Evolutionary conservation across 2,888 invertebrate species (phyloP).

Genomic region (Campaea margaritaria): DNA sequence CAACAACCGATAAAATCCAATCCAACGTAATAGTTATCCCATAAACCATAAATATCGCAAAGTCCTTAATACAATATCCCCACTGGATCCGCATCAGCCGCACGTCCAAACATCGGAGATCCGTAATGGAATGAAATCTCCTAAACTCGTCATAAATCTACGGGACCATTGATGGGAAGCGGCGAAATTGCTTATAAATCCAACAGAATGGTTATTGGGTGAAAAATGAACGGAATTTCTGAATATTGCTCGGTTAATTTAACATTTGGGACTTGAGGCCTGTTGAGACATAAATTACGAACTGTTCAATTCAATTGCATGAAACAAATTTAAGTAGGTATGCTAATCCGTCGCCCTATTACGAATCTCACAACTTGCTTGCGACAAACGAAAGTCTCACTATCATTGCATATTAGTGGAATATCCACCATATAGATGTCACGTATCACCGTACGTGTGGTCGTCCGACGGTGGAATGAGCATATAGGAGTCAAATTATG

Average conservation of each 20-base stretch:
- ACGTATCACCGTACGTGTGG: no score
- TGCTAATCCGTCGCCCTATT: no score
- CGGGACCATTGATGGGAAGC: slow-evolving; percentile 52
- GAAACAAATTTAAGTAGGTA: not conserved
- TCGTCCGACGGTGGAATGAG: no score
- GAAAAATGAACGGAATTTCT: slow-evolving; percentile 55
- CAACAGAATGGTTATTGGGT: slow-evolving; percentile 57
- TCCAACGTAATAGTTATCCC: not conserved
- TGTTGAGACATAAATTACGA: slow-evolving; percentile 15
- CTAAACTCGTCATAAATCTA: slow-evolving; percentile 56
- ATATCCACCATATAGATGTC: no score
- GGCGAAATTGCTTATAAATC: slow-evolving; percentile 63
- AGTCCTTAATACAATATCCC: not conserved
- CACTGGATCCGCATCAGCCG: slow-evolving; percentile 13
- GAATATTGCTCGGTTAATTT: slow-evolving; percentile 52
- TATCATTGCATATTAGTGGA: no score
- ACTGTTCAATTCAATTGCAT: slow-evolving; percentile 9
- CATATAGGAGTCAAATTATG: no score
- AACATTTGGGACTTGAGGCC: slow-evolving; percentile 44
- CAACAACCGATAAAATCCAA: slow-evolving; percentile 1
- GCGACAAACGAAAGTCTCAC: no score
- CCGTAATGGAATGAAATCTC: slow-evolving; percentile 58
- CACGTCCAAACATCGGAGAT: slow-evolving; percentile 25
- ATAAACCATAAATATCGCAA: slow-evolving; percentile 13
- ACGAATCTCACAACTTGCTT: no score